A percentile compares a stretch with the other conserved stretches of the same genome.
Conservation (phyloP, 1,140 invertebrate species). For the Zaprionus davidi region DNA sequence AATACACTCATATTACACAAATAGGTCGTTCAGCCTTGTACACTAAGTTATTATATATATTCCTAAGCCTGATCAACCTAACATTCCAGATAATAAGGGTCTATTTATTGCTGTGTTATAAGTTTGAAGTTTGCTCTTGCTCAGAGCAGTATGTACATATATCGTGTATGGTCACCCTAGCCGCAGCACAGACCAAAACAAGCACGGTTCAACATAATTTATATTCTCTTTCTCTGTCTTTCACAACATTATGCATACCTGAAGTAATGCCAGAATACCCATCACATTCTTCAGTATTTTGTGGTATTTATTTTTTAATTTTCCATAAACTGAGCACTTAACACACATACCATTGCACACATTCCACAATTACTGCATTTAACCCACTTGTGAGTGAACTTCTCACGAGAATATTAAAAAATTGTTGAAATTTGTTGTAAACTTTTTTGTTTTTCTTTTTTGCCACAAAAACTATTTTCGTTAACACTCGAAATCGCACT, state of each 20-base stretch:
- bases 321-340: background rate
- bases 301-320: background rate
- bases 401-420: background rate
- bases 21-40: too few relatives aligned
- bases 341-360: background rate
- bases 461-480: background rate
- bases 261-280: background rate
- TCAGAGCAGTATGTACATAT: too few relatives aligned
- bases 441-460: background rate
- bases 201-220: background rate
- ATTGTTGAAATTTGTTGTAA: background rate
- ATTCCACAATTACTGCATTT: background rate
- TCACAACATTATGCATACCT: background rate
- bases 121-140: too few relatives aligned
- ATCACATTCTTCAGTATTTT: background rate
- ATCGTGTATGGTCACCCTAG: background rate
- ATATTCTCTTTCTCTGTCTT: too few relatives aligned
- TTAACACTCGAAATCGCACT: background rate
- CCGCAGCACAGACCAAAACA: background rate
- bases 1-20: too few relatives aligned
- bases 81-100: too few relatives aligned
- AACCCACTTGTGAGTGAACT: background rate
- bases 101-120: too few relatives aligned
- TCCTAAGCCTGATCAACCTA: too few relatives aligned
- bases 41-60: too few relatives aligned